Conservation (phyloP, 2,797 vertebrate species). For the Clarias platycephalus region DNA sequence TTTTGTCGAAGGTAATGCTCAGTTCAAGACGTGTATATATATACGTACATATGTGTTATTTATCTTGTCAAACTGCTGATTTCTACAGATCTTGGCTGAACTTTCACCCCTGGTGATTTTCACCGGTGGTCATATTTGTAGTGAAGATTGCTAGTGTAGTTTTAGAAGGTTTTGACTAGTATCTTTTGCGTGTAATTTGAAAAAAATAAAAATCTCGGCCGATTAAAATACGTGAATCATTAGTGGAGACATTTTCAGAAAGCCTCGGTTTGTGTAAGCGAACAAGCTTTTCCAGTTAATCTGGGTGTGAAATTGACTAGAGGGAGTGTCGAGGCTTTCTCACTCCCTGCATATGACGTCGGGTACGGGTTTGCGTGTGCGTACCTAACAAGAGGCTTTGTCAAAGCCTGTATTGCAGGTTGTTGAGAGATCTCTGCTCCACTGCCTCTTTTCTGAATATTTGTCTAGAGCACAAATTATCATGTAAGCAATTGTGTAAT, state of each 20-base stretch:
- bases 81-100: neutral
- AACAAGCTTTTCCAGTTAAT: slow-evolving; percentile 76
- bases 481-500: neutral
- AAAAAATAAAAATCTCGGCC: neutral
- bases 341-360: slow-evolving; percentile 62
- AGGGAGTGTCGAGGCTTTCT: slow-evolving; percentile 55
- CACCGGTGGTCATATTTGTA: neutral
- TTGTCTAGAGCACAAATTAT: neutral
- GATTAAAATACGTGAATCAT: neutral
- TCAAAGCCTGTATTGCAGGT: slow-evolving; percentile 37
- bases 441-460: neutral
- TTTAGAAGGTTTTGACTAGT: neutral
- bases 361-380: slow-evolving; percentile 55
- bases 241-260: neutral
- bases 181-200: neutral
- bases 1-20: neutral
- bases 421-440: neutral
- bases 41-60: neutral
- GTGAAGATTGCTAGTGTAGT: neutral
- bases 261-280: slow-evolving; percentile 21
- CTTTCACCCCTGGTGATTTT: neutral
- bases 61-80: neutral
- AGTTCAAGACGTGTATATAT: neutral
- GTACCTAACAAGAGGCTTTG: slow-evolving; percentile 23
- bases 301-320: slow-evolving; percentile 50